These are phyloP conservation scores for Achroia grisella DNA, from an alignment of 1,140 invertebrate genomes.

Conservation along the genomic window DNA sequence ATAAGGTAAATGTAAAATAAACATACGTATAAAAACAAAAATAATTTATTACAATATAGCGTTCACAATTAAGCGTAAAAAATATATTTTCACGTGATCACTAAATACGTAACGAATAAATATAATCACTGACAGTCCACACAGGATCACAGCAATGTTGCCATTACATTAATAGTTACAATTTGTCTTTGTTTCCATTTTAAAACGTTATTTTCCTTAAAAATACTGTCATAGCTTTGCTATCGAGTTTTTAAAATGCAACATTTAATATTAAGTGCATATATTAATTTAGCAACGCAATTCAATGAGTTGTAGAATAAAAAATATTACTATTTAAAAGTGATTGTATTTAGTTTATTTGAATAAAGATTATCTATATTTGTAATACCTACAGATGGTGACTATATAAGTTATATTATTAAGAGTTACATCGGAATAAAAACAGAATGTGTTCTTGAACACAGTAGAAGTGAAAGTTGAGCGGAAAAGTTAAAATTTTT, in stretches of 20 bases:
- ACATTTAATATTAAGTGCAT: background rate
- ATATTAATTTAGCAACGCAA: too few relatives aligned
- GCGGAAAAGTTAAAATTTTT: too few relatives aligned
- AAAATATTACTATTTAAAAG: too few relatives aligned
- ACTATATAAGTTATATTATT: too few relatives aligned
- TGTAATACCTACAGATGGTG: too few relatives aligned
- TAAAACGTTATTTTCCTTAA: conserved; percentile 5
- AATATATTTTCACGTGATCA: conserved; percentile 16
- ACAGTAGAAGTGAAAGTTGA: too few relatives aligned
- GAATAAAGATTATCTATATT: too few relatives aligned
- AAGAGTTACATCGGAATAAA: too few relatives aligned
- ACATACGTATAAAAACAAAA: conserved; percentile 22
- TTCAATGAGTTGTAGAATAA: too few relatives aligned
- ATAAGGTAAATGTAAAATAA: too few relatives aligned
- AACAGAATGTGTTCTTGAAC: too few relatives aligned
- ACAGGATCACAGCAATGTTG: conserved; percentile 12
- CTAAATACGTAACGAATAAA: conserved; percentile 11
- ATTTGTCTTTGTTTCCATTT: conserved; percentile 13
- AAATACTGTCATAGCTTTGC: conserved; percentile 18
- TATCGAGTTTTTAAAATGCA: background rate
- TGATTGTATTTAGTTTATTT: too few relatives aligned
- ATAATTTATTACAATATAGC: conserved; percentile 42
- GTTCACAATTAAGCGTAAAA: conserved; percentile 17
- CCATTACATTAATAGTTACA: conserved; percentile 15
- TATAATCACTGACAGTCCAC: conserved; percentile 11